These are phyloP conservation scores for Orthosia gothica DNA, from an alignment of 2,888 invertebrate genomes.

Conservation along the genomic window DNA sequence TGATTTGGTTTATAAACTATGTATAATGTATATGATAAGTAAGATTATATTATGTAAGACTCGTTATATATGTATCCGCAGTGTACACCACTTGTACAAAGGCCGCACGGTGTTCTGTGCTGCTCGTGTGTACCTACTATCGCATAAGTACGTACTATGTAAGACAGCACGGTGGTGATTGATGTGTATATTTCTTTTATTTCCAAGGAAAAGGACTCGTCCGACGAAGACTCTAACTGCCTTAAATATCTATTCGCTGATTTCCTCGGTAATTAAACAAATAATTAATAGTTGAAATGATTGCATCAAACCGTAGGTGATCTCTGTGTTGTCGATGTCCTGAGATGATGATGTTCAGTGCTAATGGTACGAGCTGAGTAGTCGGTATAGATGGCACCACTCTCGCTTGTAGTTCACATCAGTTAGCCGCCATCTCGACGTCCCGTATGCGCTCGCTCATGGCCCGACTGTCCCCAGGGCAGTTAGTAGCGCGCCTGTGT, in stretches of 20 bases:
- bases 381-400: constrained; percentile 76
- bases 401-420: constrained; percentile 65
- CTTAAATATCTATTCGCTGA: constrained; percentile 94
- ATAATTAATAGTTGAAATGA: constrained; percentile 62
- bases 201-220: constrained; percentile 87
- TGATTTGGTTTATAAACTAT: constrained; percentile 78
- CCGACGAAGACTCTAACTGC: constrained; percentile 93
- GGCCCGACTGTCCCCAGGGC: constrained; percentile 83
- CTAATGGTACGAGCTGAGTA: constrained; percentile 76
- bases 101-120: constrained; percentile 68
- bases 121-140: constrained; percentile 28
- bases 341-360: constrained; percentile 77
- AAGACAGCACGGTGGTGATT: constrained; percentile 71
- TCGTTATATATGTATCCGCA: constrained; percentile 51
- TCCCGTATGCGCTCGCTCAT: constrained; percentile 62
- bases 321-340: constrained; percentile 87
- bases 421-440: constrained; percentile 40
- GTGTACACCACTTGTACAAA: constrained; percentile 71
- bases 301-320: constrained; percentile 83
- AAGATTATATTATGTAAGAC: constrained; percentile 60
- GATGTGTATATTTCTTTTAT: constrained; percentile 84
- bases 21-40: constrained; percentile 67
- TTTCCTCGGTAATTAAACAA: constrained; percentile 92
- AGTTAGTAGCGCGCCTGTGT: constrained; percentile 84
- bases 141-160: constrained; percentile 52